phyloP scores from a whole-genome alignment of 2,113 vertebrate species.

The Pseudorectes ferrugineus region DNA sequence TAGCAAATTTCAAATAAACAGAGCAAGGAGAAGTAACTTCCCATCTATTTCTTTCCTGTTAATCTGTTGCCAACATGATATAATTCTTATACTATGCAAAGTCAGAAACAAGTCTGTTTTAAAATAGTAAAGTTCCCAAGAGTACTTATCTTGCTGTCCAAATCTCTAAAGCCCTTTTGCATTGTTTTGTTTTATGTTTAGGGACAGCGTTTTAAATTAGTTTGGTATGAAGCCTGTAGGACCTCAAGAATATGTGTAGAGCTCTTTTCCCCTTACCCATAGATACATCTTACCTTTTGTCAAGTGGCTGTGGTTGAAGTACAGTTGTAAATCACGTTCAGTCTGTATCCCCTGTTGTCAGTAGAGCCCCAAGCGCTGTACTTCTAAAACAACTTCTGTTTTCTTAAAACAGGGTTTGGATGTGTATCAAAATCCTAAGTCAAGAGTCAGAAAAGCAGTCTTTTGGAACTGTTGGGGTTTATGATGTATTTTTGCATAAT shows the following conservation, averaged over 20 bases:
- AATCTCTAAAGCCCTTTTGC: neutral
- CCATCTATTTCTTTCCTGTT: neutral
- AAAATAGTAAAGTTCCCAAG: neutral
- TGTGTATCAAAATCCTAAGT: neutral
- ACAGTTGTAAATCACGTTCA: neutral
- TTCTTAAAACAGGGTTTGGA: neutral
- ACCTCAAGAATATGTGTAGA: neutral
- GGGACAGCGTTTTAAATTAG: neutral
- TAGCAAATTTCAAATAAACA: neutral
- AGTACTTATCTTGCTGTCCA: neutral
- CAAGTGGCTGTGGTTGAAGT: neutral
- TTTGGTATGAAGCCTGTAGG: neutral
- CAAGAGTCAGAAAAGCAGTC: neutral
- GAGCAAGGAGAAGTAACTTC: neutral
- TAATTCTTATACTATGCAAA: neutral
- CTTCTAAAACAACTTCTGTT: neutral
- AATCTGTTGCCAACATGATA: neutral
- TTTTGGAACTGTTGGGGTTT: neutral
- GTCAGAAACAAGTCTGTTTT: neutral
- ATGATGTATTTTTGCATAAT: neutral
- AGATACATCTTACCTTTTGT: neutral
- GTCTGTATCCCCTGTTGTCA: neutral
- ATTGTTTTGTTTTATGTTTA: neutral
- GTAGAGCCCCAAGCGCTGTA: rapidly evolving
- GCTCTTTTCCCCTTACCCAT: neutral